A percentile compares a stretch with the other conserved stretches of the same genome.
These are phyloP conservation scores for Ceyx cyanopectus DNA, from an alignment of 2,113 vertebrate genomes.

Conservation along the genomic window DNA sequence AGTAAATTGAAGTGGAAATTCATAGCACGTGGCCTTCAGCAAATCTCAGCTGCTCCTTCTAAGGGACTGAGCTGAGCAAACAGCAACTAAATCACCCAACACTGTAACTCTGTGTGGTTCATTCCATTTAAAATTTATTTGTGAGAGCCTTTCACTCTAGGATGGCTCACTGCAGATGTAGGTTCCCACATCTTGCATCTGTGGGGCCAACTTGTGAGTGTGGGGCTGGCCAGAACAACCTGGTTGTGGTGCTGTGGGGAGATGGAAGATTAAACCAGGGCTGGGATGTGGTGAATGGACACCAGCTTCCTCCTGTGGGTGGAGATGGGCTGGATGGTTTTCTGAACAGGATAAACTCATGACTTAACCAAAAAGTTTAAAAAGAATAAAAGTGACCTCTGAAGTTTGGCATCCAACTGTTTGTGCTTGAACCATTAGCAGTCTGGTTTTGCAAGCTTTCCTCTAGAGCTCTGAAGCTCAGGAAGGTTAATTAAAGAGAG, in stretches of 20 bases:
- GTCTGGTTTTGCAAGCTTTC: background rate
- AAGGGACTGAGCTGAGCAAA: too few species aligned
- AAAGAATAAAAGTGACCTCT: background rate
- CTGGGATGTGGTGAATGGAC: background rate
- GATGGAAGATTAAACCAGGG: background rate
- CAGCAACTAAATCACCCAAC: background rate
- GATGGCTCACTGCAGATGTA: background rate
- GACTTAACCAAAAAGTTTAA: background rate
- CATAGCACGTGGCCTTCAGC: too few species aligned
- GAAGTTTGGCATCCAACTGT: background rate
- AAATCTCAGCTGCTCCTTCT: too few species aligned
- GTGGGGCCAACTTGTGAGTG: background rate
- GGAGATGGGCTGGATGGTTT: background rate
- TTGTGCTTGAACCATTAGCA: background rate
- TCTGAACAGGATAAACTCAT: too few species aligned
- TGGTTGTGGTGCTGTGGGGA: accelerated
- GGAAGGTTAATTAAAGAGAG: background rate
- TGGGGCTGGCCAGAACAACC: background rate
- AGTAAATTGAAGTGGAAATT: too few species aligned
- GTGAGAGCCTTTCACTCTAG: background rate
- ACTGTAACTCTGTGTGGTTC: background rate
- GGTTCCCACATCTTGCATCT: background rate
- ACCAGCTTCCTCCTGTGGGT: accelerated
- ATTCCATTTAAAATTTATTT: background rate
- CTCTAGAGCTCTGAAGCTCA: background rate